phyloP scores from a whole-genome alignment of 2,113 vertebrate species.

The Tympanuchus pallidicinctus region DNA sequence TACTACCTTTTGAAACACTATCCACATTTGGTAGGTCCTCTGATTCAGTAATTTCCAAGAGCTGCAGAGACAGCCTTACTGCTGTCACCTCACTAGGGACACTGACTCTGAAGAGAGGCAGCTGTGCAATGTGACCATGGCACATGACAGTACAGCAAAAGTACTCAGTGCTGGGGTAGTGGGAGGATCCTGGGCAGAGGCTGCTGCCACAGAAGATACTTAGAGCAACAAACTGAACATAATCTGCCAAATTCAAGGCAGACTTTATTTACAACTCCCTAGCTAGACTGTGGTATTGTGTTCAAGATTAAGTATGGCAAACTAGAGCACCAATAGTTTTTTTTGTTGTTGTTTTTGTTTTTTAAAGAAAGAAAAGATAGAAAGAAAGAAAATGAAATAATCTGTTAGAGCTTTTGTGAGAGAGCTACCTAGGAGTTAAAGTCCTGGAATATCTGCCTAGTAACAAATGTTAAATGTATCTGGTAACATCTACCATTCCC shows the following conservation, averaged over 20 bases:
- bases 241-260: neutral
- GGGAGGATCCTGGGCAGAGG: neutral
- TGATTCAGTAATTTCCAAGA: neutral
- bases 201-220: neutral
- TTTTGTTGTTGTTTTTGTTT: too few species aligned
- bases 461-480: neutral
- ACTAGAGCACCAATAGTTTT: neutral
- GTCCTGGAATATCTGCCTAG: neutral
- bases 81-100: neutral
- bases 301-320: neutral
- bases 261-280: neutral
- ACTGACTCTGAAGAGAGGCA: neutral
- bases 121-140: neutral
- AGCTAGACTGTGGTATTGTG: neutral
- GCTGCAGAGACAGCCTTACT: fast-evolving
- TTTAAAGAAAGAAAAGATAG: too few species aligned
- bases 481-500: neutral
- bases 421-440: neutral
- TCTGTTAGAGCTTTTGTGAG: neutral
- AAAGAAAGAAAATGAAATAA: neutral
- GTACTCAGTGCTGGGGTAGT: fast-evolving
- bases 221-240: neutral
- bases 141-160: neutral
- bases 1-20: neutral
- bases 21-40: neutral